Conservation (phyloP, 2,888 invertebrate genomes). For the Hyppa rectilinea region DNA sequence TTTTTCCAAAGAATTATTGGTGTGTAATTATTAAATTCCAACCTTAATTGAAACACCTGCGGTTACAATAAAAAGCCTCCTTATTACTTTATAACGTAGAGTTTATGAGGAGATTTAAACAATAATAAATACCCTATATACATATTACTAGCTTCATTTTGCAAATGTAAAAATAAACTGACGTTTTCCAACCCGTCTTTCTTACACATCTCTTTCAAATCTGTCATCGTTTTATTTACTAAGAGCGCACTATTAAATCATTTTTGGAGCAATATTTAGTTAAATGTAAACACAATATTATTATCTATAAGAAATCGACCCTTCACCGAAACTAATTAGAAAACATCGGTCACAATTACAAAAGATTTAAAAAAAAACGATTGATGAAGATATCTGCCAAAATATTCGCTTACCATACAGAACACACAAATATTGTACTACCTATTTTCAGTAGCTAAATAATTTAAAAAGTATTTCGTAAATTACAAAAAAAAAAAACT, state of each 20-base stretch:
- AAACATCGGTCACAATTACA: neutral
- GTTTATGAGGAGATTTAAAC: constrained; percentile 1
- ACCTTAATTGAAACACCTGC: constrained; percentile 11
- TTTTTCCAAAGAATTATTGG: no score
- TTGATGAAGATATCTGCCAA: neutral
- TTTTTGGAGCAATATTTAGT: neutral
- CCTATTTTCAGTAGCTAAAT: neutral
- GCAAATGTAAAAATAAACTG: neutral
- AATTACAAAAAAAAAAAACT: no score
- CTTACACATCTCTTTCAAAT: neutral
- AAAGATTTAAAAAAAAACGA: neutral
- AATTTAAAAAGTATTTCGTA: no score
- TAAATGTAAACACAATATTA: no score
- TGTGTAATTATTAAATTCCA: constrained; percentile 30
- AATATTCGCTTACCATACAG: neutral
- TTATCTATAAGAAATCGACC: neutral
- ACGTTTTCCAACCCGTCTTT: no score
- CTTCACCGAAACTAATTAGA: neutral
- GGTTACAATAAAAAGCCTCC: neutral
- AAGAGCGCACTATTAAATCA: neutral
- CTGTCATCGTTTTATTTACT: neutral
- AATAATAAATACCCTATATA: neutral
- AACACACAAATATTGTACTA: neutral
- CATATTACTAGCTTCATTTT: constrained; percentile 6
- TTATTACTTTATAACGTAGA: neutral